These are phyloP conservation scores for Oeneis ivallda DNA, from an alignment of 2,888 invertebrate species.

Conservation along the genomic window DNA sequence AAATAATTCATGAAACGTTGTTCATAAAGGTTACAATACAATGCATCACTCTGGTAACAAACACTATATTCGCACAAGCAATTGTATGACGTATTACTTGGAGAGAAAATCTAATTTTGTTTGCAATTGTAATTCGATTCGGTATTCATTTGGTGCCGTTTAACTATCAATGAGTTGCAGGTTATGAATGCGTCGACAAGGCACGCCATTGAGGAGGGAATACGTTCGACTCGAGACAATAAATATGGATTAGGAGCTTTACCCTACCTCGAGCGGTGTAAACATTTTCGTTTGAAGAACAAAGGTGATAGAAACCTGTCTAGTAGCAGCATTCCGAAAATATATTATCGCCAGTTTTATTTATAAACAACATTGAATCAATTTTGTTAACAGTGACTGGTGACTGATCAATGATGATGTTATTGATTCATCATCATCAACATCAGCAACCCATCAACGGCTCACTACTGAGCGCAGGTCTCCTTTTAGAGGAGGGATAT, in stretches of 20 bases:
- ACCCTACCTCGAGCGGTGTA: constrained; percentile 5
- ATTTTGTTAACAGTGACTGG: no score
- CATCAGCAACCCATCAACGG: no score
- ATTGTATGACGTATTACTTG: neutral
- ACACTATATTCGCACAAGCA: neutral
- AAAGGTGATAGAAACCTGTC: constrained; percentile 7
- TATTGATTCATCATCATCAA: no score
- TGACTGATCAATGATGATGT: no score
- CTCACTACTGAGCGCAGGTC: no score
- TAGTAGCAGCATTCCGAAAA: neutral
- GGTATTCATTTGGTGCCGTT: constrained; percentile 24
- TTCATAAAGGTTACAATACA: constrained; percentile 9
- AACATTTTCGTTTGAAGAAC: constrained; percentile 17
- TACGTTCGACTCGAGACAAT: constrained; percentile 20
- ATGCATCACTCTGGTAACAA: neutral
- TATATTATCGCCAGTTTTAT: no score
- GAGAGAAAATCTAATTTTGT: constrained; percentile 1
- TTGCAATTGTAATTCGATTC: constrained; percentile 1
- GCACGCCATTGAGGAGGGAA: constrained; percentile 25
- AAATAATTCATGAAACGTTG: neutral
- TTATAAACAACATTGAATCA: no score
- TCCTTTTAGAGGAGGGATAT: no score
- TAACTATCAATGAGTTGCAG: constrained; percentile 34
- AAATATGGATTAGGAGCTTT: constrained; percentile 25
- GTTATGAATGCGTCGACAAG: constrained; percentile 38